Evolutionary conservation across 92 coral and sea anemone genomes (phyloP).

Genomic region (Paramuricea clavata): DNA sequence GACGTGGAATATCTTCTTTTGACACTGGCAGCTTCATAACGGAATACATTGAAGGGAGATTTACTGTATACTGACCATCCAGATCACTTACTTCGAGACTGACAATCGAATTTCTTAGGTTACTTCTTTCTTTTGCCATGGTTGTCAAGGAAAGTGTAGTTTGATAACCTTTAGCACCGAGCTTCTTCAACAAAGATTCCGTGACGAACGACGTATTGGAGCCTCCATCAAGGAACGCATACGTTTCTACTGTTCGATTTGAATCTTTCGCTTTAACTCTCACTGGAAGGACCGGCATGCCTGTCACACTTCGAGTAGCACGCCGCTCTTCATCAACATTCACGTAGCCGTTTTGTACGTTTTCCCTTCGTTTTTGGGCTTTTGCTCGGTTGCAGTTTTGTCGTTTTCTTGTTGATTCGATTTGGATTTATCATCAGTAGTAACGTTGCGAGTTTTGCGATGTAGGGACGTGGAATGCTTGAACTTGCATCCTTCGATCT

Average conservation of each 20-base stretch:
- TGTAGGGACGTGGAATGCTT: slow-evolving; percentile 77
- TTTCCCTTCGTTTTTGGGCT: slow-evolving; percentile 19
- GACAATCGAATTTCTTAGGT: slow-evolving; percentile 45
- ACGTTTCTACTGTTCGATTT: slow-evolving; percentile 39
- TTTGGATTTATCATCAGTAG: background rate
- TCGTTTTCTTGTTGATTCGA: background rate
- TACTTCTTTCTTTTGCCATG: slow-evolving; percentile 55
- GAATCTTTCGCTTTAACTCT: slow-evolving; percentile 35
- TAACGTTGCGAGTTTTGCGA: slow-evolving; percentile 43
- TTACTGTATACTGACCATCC: slow-evolving; percentile 50
- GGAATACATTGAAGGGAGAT: slow-evolving; percentile 59
- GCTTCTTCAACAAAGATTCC: slow-evolving; percentile 57
- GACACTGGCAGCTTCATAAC: slow-evolving; percentile 62
- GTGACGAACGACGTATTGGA: slow-evolving; percentile 57
- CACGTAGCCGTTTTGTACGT: slow-evolving; percentile 49
- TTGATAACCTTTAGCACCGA: slow-evolving; percentile 52
- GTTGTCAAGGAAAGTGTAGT: slow-evolving; percentile 61
- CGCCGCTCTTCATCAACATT: slow-evolving; percentile 34
- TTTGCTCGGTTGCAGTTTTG: background rate
- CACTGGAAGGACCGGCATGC: slow-evolving; percentile 34
- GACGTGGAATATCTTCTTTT: slow-evolving; percentile 44
- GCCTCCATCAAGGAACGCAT: slow-evolving; percentile 58
- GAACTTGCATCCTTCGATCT: slow-evolving; percentile 66
- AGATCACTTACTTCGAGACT: slow-evolving; percentile 64
- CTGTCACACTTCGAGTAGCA: slow-evolving; percentile 12